Base-by-base conservation (phyloP, 2,797 vertebrate genomes). In the Lepilemur septentrionalis region DNA sequence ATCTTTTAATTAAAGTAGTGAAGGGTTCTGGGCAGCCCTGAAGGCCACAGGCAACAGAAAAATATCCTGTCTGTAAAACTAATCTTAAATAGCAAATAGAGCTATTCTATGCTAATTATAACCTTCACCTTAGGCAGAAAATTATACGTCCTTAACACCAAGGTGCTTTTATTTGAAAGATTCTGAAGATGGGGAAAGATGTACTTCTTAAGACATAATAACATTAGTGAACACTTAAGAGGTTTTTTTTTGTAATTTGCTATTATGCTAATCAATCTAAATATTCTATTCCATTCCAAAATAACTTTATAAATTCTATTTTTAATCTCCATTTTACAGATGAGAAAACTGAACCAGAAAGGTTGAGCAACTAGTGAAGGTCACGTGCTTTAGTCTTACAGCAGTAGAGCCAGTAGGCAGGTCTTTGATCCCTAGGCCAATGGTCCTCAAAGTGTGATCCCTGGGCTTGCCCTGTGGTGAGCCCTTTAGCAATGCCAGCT, bases 1-100 rank as follows among this genome's bases (percentile, higher is more conserved):
- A 95, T 72, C 79, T 98, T 98, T 98, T 97, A 86, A 97, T 97
- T 97, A 97, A 96, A 96, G 91, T 89, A 97, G 93, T 70, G 78
- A 97, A 88, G 65, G 67, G 95, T 76, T 94, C 87, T 25, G 35
- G 61, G 52, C 52, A 22, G 72, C 30, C 95, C 89, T 43, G 70
- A 87, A 97, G 97, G 97, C 41, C 25, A 96, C 15, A 43, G 50
- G 73, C 94, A 96, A 97, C 93, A 97, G 86, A 96, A 96, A 93
- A 75, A 90, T 83, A 92, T 96, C 61, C 97, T 97, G 97, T 95
- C 95, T 94, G 93, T 13, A 32, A 97, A 98, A 97, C 82, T 91
- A 94, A 94, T 91, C 97, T 97, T 95, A 88, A 97, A 97, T 98
- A 97, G 91, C 95, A 89, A 98, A 96, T 84, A 96, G 88, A 30